A percentile compares a stretch with the other conserved stretches of the same genome.
phyloP scores from a whole-genome alignment of 1,140 invertebrate species.

The Limonius californicus region DNA sequence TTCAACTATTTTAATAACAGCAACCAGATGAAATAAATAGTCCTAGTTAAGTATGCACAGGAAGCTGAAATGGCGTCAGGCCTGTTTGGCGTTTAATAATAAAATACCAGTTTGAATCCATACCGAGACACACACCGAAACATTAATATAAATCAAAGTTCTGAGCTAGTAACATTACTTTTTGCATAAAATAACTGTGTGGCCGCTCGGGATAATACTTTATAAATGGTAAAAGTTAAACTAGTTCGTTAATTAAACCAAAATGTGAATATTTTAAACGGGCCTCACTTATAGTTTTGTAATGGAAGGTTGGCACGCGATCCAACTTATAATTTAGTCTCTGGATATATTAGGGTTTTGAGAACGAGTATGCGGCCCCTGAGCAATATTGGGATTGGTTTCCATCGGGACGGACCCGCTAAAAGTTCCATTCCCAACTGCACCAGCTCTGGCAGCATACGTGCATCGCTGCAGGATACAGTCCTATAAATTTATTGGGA shows the following conservation, averaged over 20 bases:
- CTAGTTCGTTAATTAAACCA: conserved; percentile 18
- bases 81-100: too few species aligned
- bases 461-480: not conserved
- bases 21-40: too few species aligned
- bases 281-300: conserved; percentile 3
- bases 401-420: conserved; percentile 1
- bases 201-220: not conserved
- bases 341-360: not conserved
- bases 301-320: conserved; percentile 1
- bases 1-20: too few species aligned
- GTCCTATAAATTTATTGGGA: not conserved
- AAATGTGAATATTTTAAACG: conserved; percentile 15
- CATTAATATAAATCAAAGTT: conserved; percentile 9
- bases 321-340: conserved; percentile 14
- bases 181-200: not conserved
- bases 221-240: conserved; percentile 18
- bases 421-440: conserved; percentile 3
- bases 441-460: not conserved
- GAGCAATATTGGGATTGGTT: conserved; percentile 3
- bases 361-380: not conserved
- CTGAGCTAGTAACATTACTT: not conserved
- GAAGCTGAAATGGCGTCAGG: too few species aligned
- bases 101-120: too few species aligned
- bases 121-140: not conserved
- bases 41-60: too few species aligned